A percentile compares a stretch with the other conserved stretches of the same genome.
Conservation (phyloP, 2,888 invertebrate genomes). For the Leptopilina drosophilae region DNA sequence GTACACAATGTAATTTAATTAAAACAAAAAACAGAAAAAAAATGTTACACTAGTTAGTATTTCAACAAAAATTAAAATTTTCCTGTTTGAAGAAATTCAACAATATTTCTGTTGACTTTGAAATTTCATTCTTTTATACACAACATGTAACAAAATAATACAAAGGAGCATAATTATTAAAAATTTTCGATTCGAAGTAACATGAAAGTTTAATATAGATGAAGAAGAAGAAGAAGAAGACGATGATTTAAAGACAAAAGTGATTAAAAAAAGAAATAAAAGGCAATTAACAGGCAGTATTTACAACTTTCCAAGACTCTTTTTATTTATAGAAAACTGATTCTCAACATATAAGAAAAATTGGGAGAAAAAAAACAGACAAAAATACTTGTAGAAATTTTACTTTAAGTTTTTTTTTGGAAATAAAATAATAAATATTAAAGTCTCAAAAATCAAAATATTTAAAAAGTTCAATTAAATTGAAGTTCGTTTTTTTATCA, state of each 20-base stretch:
- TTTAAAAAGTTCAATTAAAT: not conserved
- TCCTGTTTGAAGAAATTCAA: not conserved
- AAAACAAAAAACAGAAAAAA: not conserved
- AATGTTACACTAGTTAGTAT: not conserved
- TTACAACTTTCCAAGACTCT: constrained; percentile 12
- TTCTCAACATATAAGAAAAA: not conserved
- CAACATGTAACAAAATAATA: not conserved
- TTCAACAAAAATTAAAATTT: not conserved
- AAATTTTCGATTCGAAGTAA: not conserved
- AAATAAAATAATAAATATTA: not conserved
- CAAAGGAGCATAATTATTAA: not conserved
- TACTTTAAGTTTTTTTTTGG: not conserved
- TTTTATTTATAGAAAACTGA: not conserved
- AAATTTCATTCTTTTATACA: not conserved
- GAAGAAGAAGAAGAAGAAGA: not conserved
- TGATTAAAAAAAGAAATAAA: not conserved
- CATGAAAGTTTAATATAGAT: not conserved
- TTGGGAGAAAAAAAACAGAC: not conserved
- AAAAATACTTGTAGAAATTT: not conserved
- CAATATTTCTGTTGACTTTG: not conserved
- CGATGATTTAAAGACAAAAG: not conserved
- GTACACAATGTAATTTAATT: constrained; percentile 11
- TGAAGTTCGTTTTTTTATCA: not conserved
- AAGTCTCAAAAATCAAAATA: not conserved
- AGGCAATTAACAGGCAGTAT: constrained; percentile 16